A percentile compares a stretch with the other conserved stretches of the same genome.
Conservation (phyloP, 1,140 invertebrate genomes). For the Drosophila simulans region DNA sequence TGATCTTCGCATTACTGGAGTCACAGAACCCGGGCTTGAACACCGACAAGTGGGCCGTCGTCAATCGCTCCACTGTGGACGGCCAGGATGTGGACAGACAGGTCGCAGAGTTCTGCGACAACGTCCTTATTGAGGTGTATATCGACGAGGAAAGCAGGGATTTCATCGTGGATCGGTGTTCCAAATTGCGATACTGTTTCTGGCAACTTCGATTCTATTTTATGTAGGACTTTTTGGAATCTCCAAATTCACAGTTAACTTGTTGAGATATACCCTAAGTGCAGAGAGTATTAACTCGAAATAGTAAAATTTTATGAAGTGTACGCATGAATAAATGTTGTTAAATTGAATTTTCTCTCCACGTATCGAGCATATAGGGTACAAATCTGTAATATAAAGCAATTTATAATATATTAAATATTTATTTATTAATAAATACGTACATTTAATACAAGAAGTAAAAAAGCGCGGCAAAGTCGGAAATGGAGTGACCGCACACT, state of each 20-base stretch:
- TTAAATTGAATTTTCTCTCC: no score
- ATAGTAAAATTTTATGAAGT: no score
- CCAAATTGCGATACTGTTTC: constrained; percentile 42
- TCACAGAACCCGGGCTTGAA: constrained; percentile 30
- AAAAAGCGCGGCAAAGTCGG: background rate
- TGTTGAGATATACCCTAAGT: background rate
- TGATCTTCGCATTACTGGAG: constrained; percentile 39
- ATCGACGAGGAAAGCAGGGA: constrained; percentile 37
- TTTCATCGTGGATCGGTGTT: constrained; percentile 6
- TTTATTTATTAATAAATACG: background rate
- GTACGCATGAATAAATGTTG: no score
- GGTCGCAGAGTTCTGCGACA: constrained; percentile 8
- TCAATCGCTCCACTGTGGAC: constrained; percentile 6
- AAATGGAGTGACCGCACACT: background rate
- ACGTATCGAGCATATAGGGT: no score
- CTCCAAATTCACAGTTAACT: background rate
- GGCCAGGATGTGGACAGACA: background rate
- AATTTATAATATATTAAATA: no score
- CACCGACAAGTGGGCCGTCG: constrained; percentile 41
- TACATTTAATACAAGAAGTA: background rate
- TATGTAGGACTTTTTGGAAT: background rate
- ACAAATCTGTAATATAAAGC: no score
- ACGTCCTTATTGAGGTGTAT: constrained; percentile 23
- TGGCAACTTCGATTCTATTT: constrained; percentile 28
- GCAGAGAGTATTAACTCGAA: no score